phyloP scores from a whole-genome alignment of 2,888 invertebrate genomes.

The Clivina fossor region DNA sequence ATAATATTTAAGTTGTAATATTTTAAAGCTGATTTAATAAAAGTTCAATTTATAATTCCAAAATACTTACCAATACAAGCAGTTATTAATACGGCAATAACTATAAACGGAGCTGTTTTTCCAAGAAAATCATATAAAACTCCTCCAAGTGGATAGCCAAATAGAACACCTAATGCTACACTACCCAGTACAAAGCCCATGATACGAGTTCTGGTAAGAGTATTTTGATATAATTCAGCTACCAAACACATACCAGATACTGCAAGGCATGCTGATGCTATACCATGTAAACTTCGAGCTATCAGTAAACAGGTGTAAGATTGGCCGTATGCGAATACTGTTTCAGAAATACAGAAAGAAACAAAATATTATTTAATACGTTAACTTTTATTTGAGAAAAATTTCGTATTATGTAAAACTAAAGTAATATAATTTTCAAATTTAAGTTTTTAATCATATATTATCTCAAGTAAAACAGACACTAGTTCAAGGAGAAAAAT shows the following conservation, averaged over 20 bases:
- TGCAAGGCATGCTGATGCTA: conserved; percentile 77
- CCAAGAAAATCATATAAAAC: conserved; percentile 75
- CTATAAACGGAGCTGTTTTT: conserved; percentile 72
- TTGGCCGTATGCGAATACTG: conserved; percentile 77
- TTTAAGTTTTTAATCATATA: no score
- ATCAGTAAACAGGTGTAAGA: conserved; percentile 68
- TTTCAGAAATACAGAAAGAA: conserved; percentile 40
- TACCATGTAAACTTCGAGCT: conserved; percentile 76
- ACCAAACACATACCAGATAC: conserved; percentile 82
- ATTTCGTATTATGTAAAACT: no score
- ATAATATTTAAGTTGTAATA: no score
- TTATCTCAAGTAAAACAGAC: no score
- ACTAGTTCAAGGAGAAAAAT: no score
- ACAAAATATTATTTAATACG: not conserved
- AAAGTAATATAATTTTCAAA: no score
- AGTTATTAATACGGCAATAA: conserved; percentile 64
- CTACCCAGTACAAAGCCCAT: conserved; percentile 83
- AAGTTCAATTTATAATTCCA: not conserved
- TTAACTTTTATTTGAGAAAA: no score
- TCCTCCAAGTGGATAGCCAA: conserved; percentile 82
- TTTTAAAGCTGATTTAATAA: not conserved
- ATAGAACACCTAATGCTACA: conserved; percentile 75
- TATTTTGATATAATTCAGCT: conserved; percentile 61
- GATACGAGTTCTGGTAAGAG: conserved; percentile 61
- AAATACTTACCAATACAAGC: conserved; percentile 54